phyloP scores from a whole-genome alignment of 2,888 invertebrate species.

The Anagyrus pseudococci region DNA sequence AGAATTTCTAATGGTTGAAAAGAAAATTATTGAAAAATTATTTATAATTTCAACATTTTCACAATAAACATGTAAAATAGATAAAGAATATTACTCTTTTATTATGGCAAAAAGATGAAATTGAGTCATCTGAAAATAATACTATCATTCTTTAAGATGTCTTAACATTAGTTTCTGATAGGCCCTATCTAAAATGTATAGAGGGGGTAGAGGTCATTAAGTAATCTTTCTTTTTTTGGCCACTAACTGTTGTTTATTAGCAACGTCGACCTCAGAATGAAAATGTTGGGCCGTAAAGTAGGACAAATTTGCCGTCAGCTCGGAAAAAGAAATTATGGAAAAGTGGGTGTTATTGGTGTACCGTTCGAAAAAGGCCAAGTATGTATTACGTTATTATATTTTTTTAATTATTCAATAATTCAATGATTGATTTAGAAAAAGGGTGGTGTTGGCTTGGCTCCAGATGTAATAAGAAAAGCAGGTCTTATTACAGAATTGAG shows the following conservation, averaged over 20 bases:
- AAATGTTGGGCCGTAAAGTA: conserved; percentile 44
- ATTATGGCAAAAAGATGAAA: too few species aligned
- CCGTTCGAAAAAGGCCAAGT: conserved; percentile 81
- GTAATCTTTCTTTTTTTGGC: conserved; percentile 17
- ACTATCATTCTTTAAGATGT: neutral
- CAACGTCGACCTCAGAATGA: conserved; percentile 26
- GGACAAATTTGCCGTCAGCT: conserved; percentile 27
- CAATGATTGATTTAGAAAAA: conserved; percentile 61
- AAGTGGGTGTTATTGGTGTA: conserved; percentile 79
- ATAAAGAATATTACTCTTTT: conserved; percentile 4
- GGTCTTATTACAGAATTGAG: conserved; percentile 70
- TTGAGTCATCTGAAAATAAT: too few species aligned
- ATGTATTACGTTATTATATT: conserved; percentile 18
- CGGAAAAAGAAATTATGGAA: conserved; percentile 52
- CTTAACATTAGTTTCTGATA: neutral
- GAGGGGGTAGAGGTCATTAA: conserved; percentile 42
- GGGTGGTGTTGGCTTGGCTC: conserved; percentile 75
- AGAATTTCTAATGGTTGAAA: neutral
- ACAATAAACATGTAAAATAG: conserved; percentile 26
- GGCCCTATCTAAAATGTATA: conserved; percentile 30
- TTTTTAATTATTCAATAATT: conserved; percentile 12
- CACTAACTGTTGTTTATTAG: conserved; percentile 21
- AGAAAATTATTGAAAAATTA: conserved; percentile 7
- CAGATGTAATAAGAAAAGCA: conserved; percentile 70
- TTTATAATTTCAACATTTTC: conserved; percentile 28